A percentile compares a stretch with the other conserved stretches of the same genome.
These are phyloP conservation scores for Conomelus anceps DNA, from an alignment of 2,888 invertebrate genomes.

Conservation along the genomic window DNA sequence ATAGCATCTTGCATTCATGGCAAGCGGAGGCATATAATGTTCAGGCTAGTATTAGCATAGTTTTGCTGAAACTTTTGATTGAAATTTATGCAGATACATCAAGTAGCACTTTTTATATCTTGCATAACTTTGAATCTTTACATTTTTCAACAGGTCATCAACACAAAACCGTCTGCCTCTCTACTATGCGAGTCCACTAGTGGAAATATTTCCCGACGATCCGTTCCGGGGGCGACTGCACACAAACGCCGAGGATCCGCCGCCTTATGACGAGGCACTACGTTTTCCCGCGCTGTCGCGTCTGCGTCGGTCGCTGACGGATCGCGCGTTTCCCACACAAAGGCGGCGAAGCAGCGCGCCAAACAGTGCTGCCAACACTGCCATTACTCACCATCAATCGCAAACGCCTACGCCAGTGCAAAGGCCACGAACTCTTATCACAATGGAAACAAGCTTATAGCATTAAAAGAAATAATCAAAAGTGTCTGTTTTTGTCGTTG, in stretches of 20 bases:
- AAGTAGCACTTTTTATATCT: constrained; percentile 15
- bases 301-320: constrained; percentile 54
- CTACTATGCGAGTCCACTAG: constrained; percentile 45
- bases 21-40: too few species aligned
- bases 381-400: neutral
- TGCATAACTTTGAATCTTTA: constrained; percentile 15
- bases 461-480: too few species aligned
- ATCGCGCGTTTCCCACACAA: constrained; percentile 31
- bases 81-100: too few species aligned
- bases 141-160: constrained; percentile 27
- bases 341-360: constrained; percentile 7
- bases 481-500: too few species aligned
- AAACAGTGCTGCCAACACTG: neutral
- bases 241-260: constrained; percentile 42
- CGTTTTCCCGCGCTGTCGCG: constrained; percentile 52
- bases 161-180: constrained; percentile 39
- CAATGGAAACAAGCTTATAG: constrained; percentile 47
- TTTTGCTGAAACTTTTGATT: too few species aligned
- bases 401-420: neutral
- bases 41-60: too few species aligned
- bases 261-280: constrained; percentile 59
- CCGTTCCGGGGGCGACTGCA: constrained; percentile 51
- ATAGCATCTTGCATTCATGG: too few species aligned
- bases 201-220: constrained; percentile 51
- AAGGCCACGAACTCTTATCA: constrained; percentile 35